These are phyloP conservation scores for Triops cancriformis DNA, from an alignment of 1,140 invertebrate species.

Conservation along the genomic window DNA sequence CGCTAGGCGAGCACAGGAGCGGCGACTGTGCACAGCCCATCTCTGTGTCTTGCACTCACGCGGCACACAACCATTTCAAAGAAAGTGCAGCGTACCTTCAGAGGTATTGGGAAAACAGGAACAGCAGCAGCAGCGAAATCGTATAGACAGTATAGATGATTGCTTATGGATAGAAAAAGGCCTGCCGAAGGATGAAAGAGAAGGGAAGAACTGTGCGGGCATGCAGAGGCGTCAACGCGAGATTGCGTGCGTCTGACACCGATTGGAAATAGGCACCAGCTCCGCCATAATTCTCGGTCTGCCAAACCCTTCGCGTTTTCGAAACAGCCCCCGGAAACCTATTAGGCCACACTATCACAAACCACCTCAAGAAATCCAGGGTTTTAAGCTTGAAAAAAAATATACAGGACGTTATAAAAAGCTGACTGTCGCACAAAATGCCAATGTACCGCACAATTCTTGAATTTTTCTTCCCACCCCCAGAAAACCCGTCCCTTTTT, in stretches of 20 bases:
- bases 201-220: not conserved
- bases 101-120: not conserved
- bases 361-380: not conserved
- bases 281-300: constrained; percentile 3
- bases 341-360: constrained; percentile 4
- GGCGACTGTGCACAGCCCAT: too few relatives aligned
- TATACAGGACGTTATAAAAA: not conserved
- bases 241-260: constrained; percentile 8
- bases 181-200: not conserved
- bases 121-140: not conserved
- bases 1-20: too few relatives aligned
- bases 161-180: constrained; percentile 4
- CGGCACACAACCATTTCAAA: too few relatives aligned
- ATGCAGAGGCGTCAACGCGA: constrained; percentile 9
- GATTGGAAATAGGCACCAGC: constrained; percentile 9
- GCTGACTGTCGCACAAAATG: too few relatives aligned
- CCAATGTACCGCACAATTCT: too few relatives aligned
- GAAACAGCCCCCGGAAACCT: constrained; percentile 4
- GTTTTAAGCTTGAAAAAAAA: not conserved
- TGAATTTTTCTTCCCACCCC: too few relatives aligned
- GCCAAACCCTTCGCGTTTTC: not conserved
- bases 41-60: too few relatives aligned
- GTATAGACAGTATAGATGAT: not conserved
- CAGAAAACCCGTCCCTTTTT: too few relatives aligned
- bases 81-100: not conserved